Evolutionary conservation across 2,113 vertebrate species (phyloP), one percentile per base, ranked within the genome.

Genomic region (Sphaerodactylus townsendi): DNA sequence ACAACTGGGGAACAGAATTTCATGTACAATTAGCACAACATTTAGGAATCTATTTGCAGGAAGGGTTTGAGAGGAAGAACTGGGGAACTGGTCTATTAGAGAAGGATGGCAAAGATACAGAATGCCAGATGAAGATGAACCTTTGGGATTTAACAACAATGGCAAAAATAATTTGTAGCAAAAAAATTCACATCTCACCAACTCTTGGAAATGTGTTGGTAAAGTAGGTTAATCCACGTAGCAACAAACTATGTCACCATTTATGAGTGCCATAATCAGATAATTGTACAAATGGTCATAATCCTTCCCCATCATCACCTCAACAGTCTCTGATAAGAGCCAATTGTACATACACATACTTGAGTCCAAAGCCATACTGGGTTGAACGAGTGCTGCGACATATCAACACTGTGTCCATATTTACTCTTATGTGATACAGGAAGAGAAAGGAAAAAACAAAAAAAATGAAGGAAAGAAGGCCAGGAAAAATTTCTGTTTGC

Each of bases 381-480:
- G 65, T 15, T 66, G 64, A 17, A 56, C 25, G 11, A 69, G 30
- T 46, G 74, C 68, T 77, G 37, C 50, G 56, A 84, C 41, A 8
- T 37, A 78, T 13, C 50, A 84, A 66, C 44, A 28, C 65, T 15
- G 25, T n/a, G 23, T 6, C 8, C 23, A 44, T 70, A 35, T 46
- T 33, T 64, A 25, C 39, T 41, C 14, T 78, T 35, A 44, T 25
- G 53, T 79, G 87, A 53, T 44, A 81, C 7, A 41, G 73, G n/a
- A 85, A 82, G 46, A 48, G 79, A 37, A 35, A 72, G 37, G 5
- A 87, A 50, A 89, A 87, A 48, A 91, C 3, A 85, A 93, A 83
- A 19, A 4, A 15, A 80, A n/a, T 10, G 11, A 75, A 11, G 75
- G 14, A 35, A 89, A 46, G 64, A 93, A 93, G 93, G 90, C 64